phyloP scores from a whole-genome alignment of 2,113 vertebrate species.

The Hippocampus zosterae region DNA sequence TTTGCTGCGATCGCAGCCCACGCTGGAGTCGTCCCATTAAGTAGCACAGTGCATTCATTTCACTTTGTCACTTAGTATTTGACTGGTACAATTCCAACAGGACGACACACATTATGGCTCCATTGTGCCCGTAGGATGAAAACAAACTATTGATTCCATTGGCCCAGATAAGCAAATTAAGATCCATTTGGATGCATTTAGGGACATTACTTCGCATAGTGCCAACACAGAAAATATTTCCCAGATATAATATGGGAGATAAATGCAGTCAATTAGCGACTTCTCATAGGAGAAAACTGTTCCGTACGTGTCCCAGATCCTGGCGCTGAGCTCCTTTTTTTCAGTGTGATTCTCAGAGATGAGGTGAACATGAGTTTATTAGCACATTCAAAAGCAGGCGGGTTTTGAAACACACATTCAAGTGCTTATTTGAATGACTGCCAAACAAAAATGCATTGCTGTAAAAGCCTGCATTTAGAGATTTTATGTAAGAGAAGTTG shows the following conservation, averaged over 20 bases:
- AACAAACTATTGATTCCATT: background rate
- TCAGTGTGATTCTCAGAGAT: slow-evolving; percentile 39
- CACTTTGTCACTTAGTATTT: background rate
- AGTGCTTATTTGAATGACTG: slow-evolving; percentile 1
- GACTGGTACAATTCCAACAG: background rate
- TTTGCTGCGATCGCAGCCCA: no score
- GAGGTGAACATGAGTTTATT: slow-evolving; percentile 53
- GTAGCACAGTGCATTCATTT: background rate
- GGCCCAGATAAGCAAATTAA: slow-evolving; percentile 7
- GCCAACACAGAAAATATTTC: slow-evolving; percentile 13
- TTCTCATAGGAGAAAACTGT: slow-evolving; percentile 36
- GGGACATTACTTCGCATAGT: slow-evolving; percentile 8
- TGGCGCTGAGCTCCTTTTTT: slow-evolving; percentile 36
- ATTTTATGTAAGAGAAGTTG: no score
- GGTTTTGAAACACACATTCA: slow-evolving; percentile 3
- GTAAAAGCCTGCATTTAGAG: background rate
- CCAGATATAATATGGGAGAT: slow-evolving; percentile 23
- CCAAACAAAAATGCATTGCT: slow-evolving; percentile 2
- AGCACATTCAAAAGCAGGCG: slow-evolving; percentile 49
- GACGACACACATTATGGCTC: background rate
- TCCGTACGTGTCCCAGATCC: slow-evolving; percentile 43
- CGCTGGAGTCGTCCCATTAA: no score
- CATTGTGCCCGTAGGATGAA: background rate
- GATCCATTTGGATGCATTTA: slow-evolving; percentile 4
- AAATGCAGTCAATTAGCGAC: slow-evolving; percentile 30